Evolutionary conservation across 1,140 invertebrate species (phyloP).

Genomic region (Leptinotarsa undecemlineata): DNA sequence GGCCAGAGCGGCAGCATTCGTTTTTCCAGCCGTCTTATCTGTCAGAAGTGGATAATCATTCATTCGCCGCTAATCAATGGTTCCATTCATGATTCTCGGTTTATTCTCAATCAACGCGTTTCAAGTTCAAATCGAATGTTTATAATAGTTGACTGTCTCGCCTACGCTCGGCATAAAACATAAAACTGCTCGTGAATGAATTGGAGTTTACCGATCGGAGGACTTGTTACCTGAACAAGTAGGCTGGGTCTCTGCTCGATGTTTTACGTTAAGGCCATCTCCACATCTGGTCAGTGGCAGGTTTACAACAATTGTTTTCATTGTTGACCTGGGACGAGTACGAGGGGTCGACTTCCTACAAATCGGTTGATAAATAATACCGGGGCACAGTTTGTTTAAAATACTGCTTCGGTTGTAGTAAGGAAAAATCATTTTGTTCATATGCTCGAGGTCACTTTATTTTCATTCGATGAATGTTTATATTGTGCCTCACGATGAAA

Average conservation of each 20-base stretch:
- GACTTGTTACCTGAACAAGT: constrained; percentile 18
- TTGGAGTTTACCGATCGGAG: constrained; percentile 10
- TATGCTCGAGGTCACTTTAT: too few relatives aligned
- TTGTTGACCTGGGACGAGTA: too few relatives aligned
- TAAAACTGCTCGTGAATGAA: constrained; percentile 35
- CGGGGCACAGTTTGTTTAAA: too few relatives aligned
- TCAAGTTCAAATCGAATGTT: constrained; percentile 31
- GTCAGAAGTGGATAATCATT: constrained; percentile 30
- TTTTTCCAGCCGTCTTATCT: constrained; percentile 16
- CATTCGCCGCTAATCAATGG: constrained; percentile 41
- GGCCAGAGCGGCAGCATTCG: not conserved
- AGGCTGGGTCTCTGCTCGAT: constrained; percentile 15
- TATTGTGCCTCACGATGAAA: too few relatives aligned
- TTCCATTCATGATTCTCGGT: constrained; percentile 30
- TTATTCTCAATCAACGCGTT: constrained; percentile 31
- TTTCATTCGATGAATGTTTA: too few relatives aligned
- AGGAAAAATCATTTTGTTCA: too few relatives aligned
- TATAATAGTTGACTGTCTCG: constrained; percentile 31
- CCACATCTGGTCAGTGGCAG: constrained; percentile 1
- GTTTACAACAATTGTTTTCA: too few relatives aligned
- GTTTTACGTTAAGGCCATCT: constrained; percentile 14
- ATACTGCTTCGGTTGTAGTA: too few relatives aligned
- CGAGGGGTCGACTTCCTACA: too few relatives aligned
- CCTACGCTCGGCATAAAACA: constrained; percentile 20
- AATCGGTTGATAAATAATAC: too few relatives aligned